phyloP scores from a whole-genome alignment of 2,113 vertebrate genomes.

The Amphiprion percula region DNA sequence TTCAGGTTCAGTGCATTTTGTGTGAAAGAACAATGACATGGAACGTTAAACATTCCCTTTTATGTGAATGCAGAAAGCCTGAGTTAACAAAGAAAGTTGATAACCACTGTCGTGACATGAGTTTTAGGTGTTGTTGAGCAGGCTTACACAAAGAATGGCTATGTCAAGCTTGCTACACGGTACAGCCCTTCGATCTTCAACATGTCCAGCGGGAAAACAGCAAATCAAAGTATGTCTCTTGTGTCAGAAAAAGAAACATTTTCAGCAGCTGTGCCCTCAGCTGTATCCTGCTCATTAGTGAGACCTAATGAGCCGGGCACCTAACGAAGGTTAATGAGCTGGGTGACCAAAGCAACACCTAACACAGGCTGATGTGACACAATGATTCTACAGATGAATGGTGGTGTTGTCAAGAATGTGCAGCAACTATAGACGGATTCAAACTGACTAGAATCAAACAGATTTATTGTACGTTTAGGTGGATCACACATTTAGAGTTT shows the following conservation, averaged over 20 bases:
- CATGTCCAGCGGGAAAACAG: not conserved
- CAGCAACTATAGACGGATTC: not conserved
- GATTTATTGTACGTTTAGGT: no score
- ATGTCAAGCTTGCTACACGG: no score
- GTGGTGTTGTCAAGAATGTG: constrained; percentile 7
- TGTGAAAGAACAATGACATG: no score
- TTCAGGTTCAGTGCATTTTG: no score
- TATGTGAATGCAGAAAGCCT: no score
- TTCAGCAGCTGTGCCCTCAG: constrained; percentile 5
- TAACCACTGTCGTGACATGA: no score
- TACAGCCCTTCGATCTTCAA: no score
- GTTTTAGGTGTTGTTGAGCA: no score
- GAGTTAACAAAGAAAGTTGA: no score
- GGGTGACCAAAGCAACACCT: constrained; percentile 61
- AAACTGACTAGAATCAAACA: not conserved
- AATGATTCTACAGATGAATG: constrained; percentile 59
- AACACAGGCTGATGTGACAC: constrained; percentile 62
- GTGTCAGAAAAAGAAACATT: not conserved
- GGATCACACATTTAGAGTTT: no score
- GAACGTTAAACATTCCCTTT: no score
- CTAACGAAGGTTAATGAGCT: constrained; percentile 63
- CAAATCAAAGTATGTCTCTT: not conserved
- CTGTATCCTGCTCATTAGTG: constrained; percentile 30
- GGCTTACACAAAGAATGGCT: no score
- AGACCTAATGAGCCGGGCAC: constrained; percentile 48